phyloP scores from a whole-genome alignment of 2,113 vertebrate species.

The Pedionomus torquatus region DNA sequence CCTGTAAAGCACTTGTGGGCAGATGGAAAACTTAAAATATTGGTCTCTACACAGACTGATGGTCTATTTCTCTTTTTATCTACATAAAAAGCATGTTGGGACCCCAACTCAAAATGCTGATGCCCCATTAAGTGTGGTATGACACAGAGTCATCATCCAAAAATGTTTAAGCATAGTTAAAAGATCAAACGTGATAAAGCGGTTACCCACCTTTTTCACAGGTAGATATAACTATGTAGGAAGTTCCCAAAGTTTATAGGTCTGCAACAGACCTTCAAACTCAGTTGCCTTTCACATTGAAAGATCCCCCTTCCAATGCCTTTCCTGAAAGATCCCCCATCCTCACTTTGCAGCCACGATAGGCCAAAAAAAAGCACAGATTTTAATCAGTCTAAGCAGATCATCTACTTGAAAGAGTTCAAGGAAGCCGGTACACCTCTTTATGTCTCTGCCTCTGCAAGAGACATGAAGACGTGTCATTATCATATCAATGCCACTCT shows the following conservation, averaged over 20 bases:
- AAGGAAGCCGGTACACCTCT: background rate
- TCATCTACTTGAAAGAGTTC: background rate
- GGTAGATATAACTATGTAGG: rapidly evolving
- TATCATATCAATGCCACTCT: background rate
- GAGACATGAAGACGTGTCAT: background rate
- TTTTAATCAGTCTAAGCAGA: background rate
- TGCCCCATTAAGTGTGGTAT: background rate
- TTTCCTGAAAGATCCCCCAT: background rate
- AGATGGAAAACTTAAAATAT: background rate
- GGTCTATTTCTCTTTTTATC: background rate
- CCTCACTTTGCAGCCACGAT: background rate
- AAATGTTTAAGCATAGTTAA: background rate
- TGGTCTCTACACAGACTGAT: background rate
- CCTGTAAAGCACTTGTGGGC: background rate
- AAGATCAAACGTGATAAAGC: background rate
- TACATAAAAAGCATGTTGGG: background rate
- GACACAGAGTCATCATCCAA: background rate
- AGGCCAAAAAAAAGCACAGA: background rate
- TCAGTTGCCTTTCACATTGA: background rate
- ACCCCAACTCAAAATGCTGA: background rate
- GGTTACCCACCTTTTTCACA: background rate
- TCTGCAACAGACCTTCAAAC: background rate
- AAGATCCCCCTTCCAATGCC: background rate
- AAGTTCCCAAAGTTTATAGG: background rate
- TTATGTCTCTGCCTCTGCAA: background rate